Base-by-base conservation (phyloP, 2,797 vertebrate genomes). In the Choloepus didactylus region DNA sequence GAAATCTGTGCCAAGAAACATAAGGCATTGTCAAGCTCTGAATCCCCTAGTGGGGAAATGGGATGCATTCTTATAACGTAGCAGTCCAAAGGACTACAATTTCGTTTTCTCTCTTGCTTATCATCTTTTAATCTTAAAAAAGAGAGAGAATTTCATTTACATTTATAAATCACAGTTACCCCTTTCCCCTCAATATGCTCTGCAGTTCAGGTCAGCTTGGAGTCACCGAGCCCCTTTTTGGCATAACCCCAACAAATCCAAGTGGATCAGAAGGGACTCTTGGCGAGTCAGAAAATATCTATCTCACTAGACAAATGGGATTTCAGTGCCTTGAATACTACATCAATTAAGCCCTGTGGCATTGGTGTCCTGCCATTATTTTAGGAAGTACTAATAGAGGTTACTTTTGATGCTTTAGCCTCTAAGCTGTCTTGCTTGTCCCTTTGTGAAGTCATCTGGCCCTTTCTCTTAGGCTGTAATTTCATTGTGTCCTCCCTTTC, bases 41-140 rank as follows among this genome's bases (percentile, higher is more conserved):
- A 82, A 70, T 38, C 49, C 7, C 29, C 23, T 70, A 27, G 59
- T 72, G 35, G 15, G 35, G 35, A 35, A 15, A 7, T 31, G 6
- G 35, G 60, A 79, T 60, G 25, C 5, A 59, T 85, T 54, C n/a
- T 38, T 69, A 49, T 5, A 51, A 76, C 6, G 16, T 23, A 75
- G 41, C 23, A 18, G 18, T 85, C 27, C 12, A 10, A 4, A 31
- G 62, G 75, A 5, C 14, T 29, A 6, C 51, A 64, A 44, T 59
- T 96, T 54, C 54, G 15, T 84, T 60, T 66, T 62, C 38, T 84
- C 1, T 89, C 31, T 81, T 89, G 21, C 3, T 91, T 1, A 44
- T 77, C 60, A 70, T 18, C n/a, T 94, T 97, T 88, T 69, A 84
- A 87, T 76, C 18, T 86, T 89, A 91, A 73, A 70, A 80, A 81